Percentiles rank a stretch among this genome's conserved stretches.
Evolutionary conservation across 1,140 invertebrate species (phyloP).

Genomic region (Plutomurus gul): DNA sequence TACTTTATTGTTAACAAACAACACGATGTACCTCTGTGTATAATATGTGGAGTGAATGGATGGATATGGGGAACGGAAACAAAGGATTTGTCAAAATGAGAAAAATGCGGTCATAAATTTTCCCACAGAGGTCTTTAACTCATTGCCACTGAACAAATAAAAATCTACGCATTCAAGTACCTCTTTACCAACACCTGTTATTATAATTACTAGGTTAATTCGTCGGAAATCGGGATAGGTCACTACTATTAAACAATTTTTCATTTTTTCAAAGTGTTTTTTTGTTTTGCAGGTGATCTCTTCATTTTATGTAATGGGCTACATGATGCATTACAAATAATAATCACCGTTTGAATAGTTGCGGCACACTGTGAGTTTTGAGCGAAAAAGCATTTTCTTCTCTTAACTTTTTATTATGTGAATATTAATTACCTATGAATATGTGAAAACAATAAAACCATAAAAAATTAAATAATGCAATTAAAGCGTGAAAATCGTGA

Average conservation of each 20-base stretch:
- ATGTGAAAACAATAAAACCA: background rate
- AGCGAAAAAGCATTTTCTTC: background rate
- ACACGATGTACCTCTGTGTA: too few relatives aligned
- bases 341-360: too few relatives aligned
- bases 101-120: conserved; percentile 25
- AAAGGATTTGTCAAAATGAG: background rate
- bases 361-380: background rate
- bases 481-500: too few relatives aligned
- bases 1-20: too few relatives aligned
- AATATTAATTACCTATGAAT: background rate
- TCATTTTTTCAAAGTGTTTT: background rate
- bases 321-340: too few relatives aligned
- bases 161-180: too few relatives aligned
- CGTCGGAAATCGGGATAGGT: background rate
- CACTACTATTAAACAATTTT: background rate
- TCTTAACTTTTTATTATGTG: background rate
- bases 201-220: background rate
- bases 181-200: too few relatives aligned
- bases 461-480: too few relatives aligned
- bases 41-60: too few relatives aligned
- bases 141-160: background rate
- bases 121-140: background rate
- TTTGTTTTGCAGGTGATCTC: too few relatives aligned
- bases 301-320: too few relatives aligned
- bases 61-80: conserved; percentile 9